Base-by-base conservation (phyloP, 2,797 vertebrate genomes). In the Taenioides sp. region DNA sequence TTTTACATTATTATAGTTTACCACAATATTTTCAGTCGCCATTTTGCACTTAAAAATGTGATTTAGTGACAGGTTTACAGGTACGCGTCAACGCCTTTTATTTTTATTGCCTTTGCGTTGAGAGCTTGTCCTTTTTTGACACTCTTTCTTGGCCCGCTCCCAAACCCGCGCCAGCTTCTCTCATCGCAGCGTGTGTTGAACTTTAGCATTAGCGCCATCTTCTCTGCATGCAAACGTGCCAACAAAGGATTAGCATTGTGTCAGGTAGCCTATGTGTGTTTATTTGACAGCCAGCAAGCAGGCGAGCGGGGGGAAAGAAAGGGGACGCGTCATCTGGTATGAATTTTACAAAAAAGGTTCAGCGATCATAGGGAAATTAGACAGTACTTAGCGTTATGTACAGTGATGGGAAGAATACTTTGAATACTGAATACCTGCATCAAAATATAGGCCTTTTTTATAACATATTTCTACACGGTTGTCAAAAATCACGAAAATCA, bases 211-310 rank as follows among this genome's bases (percentile, higher is more conserved):
- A 76, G 63, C 31, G 37, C 72, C 68, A 75, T 84, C 83, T 76
- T 74, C 77, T 86, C 86, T 60, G 73, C 81, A 75, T 73, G 81
- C 78, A 86, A 88, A 84, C 87, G 82, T 77, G 80, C 79, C 79
- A 88, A 83, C 78, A 89, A 85, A 79, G 86, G 86, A 90, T 91
- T 90, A 90, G 76, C 74, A 55, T 25, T 73, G 69, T 68, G 37
- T 47, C 67, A 70, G 47, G 66, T 47, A 37, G 49, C 60, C 9
- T 25, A n/a, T 65, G 54, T 63, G 50, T 63, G 59, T 65, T 12
- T 50, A 22, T 47, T 25, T 47, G 64, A 57, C 52, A 49, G 67
- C 34, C 60, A 16, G 54, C 72, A 60, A 73, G 80, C 40, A 77
- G 69, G 65, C 31, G 16, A 27, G 12, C 25, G 34, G 43, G 40